A percentile compares a stretch with the other conserved stretches of the same genome.
phyloP scores from a whole-genome alignment of 1,140 invertebrate genomes.

The Sminthurides bifidus region DNA sequence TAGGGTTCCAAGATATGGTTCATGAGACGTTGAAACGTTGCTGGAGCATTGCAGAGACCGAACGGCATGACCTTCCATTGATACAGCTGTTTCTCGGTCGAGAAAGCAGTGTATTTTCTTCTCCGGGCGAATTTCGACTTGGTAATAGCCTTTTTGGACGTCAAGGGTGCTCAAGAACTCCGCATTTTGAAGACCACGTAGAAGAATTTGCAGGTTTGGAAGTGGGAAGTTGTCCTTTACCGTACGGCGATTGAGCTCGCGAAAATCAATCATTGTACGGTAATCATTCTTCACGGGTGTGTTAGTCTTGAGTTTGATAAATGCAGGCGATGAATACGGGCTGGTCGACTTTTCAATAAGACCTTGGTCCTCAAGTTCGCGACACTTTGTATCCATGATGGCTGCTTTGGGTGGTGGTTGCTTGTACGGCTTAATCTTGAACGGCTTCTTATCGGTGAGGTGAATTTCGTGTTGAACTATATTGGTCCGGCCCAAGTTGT shows the following conservation, averaged over 20 bases:
- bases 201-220: constrained; percentile 1
- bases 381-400: constrained; percentile 1
- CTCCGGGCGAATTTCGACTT: constrained; percentile 1
- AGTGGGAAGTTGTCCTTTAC: constrained; percentile 8
- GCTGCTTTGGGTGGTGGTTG: not conserved
- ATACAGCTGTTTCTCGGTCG: constrained; percentile 34
- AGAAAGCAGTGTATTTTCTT: constrained; percentile 32
- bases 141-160: constrained; percentile 17
- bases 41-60: constrained; percentile 38
- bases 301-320: constrained; percentile 6
- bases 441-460: not conserved
- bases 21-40: constrained; percentile 43
- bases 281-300: too few species aligned
- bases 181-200: constrained; percentile 3
- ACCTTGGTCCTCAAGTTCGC: constrained; percentile 12
- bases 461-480: not conserved
- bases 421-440: too few species aligned
- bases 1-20: constrained; percentile 36
- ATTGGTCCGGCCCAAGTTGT: constrained; percentile 2
- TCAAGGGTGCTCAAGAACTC: constrained; percentile 12
- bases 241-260: constrained; percentile 2
- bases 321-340: constrained; percentile 7
- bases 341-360: constrained; percentile 9
- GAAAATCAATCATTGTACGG: constrained; percentile 11
- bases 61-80: constrained; percentile 37